phyloP scores from a whole-genome alignment of 2,797 vertebrate genomes.

The Coregonus sp. region DNA sequence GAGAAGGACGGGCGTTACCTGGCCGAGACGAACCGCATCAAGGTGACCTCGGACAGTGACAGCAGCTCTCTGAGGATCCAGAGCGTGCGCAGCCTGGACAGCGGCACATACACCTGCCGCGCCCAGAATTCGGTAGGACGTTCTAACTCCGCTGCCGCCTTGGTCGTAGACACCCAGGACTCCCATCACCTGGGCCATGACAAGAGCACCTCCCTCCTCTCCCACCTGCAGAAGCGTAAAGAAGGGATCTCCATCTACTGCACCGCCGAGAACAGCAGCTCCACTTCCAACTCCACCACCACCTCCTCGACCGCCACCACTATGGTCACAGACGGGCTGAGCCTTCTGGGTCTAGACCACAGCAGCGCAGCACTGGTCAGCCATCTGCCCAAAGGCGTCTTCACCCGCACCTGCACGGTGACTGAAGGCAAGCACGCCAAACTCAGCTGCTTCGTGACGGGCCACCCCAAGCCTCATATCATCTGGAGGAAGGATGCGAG shows the following conservation, averaged over 20 bases:
- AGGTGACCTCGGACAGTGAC: conserved; percentile 79
- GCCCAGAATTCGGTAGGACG: conserved; percentile 87
- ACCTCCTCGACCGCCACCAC: conserved; percentile 57
- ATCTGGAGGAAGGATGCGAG: conserved; percentile 95
- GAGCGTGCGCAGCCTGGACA: conserved; percentile 81
- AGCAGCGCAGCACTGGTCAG: conserved; percentile 72
- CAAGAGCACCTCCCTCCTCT: conserved; percentile 84
- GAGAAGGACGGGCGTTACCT: conserved; percentile 91
- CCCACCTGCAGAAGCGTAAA: conserved; percentile 91
- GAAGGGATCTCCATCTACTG: conserved; percentile 84
- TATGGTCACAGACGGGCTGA: conserved; percentile 65
- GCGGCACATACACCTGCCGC: conserved; percentile 89
- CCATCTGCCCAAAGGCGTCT: conserved; percentile 80
- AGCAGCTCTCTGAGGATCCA: conserved; percentile 87
- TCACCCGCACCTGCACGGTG: conserved; percentile 89
- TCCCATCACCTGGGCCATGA: conserved; percentile 60
- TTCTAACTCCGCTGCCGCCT: conserved; percentile 76
- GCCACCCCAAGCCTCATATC: conserved; percentile 93
- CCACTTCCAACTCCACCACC: conserved; percentile 37
- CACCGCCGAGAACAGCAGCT: conserved; percentile 62
- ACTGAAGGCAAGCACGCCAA: conserved; percentile 97
- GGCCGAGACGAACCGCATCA: conserved; percentile 83
- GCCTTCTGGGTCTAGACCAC: conserved; percentile 64
- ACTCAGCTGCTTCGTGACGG: conserved; percentile 96
- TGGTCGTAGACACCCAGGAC: conserved; percentile 82